Evolutionary conservation across 1,140 invertebrate genomes (phyloP).

Genomic region (Zaprionus ghesquierei): DNA sequence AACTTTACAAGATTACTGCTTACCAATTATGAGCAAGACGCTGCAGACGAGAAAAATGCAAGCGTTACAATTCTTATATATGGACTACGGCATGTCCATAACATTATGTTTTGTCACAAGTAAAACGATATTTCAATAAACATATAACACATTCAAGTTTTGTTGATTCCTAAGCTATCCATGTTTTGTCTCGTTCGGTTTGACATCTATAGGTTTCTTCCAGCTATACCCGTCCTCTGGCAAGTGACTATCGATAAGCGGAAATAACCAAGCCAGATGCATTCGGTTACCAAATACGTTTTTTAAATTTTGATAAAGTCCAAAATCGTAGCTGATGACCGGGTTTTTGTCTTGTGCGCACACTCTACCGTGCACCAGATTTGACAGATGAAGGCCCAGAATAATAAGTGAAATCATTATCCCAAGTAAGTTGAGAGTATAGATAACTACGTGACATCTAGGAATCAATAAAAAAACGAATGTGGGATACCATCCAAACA

Average conservation of each 20-base stretch:
- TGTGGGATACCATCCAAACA: neutral
- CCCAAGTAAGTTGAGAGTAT: conserved; percentile 87
- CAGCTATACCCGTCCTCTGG: conserved; percentile 13
- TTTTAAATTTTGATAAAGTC: conserved; percentile 87
- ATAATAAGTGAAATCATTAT: conserved; percentile 84
- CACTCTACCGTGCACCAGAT: conserved; percentile 64
- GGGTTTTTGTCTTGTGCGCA: conserved; percentile 9
- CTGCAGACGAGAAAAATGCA: neutral
- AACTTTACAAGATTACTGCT: conserved; percentile 51
- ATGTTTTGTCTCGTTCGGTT: neutral
- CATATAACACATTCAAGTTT: neutral
- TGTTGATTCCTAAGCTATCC: too few species aligned
- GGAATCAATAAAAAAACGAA: neutral
- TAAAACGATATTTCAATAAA: neutral
- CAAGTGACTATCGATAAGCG: neutral
- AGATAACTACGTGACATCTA: conserved; percentile 86
- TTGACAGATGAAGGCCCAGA: conserved; percentile 87
- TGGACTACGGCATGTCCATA: conserved; percentile 8
- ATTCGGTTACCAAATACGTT: conserved; percentile 89
- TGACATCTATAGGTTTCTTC: conserved; percentile 54
- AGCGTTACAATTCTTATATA: conserved; percentile 51
- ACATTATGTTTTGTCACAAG: neutral
- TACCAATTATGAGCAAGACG: neutral
- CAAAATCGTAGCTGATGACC: conserved; percentile 85
- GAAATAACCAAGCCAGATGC: conserved; percentile 86